phyloP scores from a whole-genome alignment of 2,113 vertebrate genomes.

The Arizona elegans region DNA sequence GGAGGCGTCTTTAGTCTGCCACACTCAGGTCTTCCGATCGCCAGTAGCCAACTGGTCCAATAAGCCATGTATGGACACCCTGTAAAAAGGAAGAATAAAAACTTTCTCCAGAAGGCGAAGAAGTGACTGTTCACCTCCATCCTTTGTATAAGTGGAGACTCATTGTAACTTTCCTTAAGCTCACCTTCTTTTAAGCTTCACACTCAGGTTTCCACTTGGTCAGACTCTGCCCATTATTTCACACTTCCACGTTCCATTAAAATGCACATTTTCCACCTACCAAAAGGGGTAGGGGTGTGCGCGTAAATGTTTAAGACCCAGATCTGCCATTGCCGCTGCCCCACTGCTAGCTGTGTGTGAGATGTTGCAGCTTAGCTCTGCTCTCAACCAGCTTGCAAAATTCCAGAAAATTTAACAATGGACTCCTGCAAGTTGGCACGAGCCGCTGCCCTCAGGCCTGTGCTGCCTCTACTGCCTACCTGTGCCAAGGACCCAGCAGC shows the following conservation, averaged over 20 bases:
- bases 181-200: background rate
- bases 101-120: rapidly evolving
- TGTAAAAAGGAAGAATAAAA: background rate
- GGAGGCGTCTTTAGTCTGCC: background rate
- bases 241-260: background rate
- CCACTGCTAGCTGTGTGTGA: background rate
- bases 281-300: background rate
- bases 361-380: background rate
- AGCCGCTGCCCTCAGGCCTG: background rate
- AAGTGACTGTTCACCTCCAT: rapidly evolving
- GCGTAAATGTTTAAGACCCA: background rate
- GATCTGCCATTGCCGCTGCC: background rate
- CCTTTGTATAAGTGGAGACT: background rate
- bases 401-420: background rate
- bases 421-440: background rate
- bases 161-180: background rate
- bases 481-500: conserved; percentile 59
- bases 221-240: background rate
- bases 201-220: rapidly evolving
- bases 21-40: background rate
- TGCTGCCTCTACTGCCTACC: conserved; percentile 54
- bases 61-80: rapidly evolving
- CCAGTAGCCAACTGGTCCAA: no score
- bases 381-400: background rate
- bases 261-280: background rate